Evolutionary conservation across 37 sponge, comb jelly and placozoan genomes (phyloP).

Genomic region (Beroe forskalii): DNA sequence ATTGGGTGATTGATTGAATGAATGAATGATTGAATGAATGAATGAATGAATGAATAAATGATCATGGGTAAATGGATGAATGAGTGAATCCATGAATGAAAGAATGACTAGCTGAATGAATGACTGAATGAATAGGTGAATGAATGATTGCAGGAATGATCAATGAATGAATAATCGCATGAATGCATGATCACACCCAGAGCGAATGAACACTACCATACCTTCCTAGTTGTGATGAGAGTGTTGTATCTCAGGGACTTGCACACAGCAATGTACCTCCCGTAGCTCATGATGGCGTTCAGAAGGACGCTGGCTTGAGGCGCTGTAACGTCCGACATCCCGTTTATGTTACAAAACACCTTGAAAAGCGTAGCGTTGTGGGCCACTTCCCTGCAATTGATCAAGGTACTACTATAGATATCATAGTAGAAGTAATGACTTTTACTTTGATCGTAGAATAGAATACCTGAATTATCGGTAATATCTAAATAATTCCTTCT

Average conservation of each 20-base stretch:
- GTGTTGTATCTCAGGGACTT: constrained; percentile 8
- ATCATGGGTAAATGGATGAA: neutral
- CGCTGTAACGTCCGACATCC: neutral
- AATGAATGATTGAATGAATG: neutral
- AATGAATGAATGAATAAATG: neutral
- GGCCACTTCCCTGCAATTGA: neutral
- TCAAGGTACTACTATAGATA: no score
- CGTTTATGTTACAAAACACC: constrained; percentile 23
- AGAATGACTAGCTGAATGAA: no score
- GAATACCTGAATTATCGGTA: no score
- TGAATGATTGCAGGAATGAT: no score
- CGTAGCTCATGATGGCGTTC: constrained; percentile 46
- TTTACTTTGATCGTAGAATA: no score
- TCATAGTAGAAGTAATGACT: no score
- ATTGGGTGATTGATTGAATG: neutral
- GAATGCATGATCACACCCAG: neutral
- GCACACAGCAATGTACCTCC: constrained; percentile 29
- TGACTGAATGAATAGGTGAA: neutral
- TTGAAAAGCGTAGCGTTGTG: neutral
- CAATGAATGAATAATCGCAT: neutral
- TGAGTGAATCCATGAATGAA: neutral
- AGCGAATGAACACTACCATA: neutral
- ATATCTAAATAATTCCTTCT: no score
- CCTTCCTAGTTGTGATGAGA: constrained; percentile 35
- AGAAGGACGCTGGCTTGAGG: constrained; percentile 10